Conservation (phyloP, 2,888 invertebrate species). For the Tyria jacobaeae region DNA sequence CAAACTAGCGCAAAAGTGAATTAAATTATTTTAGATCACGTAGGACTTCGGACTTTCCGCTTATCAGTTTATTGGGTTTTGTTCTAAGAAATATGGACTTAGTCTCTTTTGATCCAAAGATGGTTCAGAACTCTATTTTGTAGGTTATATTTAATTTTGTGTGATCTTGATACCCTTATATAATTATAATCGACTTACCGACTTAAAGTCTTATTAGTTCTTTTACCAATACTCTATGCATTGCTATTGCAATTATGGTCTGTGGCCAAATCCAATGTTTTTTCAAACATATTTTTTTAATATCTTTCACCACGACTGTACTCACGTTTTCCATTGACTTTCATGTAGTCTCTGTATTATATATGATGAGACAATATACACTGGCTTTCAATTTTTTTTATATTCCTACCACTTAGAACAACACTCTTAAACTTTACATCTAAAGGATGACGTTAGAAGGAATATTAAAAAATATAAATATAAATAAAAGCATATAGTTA, state of each 20-base stretch:
- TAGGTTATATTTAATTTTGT: no score
- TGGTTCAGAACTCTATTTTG: no score
- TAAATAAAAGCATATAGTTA: no score
- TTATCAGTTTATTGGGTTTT: background rate
- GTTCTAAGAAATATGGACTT: background rate
- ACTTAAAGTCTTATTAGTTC: no score
- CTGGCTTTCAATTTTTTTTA: constrained; percentile 53
- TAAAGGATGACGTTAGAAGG: no score
- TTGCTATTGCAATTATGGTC: no score
- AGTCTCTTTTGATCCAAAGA: no score
- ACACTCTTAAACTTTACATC: no score
- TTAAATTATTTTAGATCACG: constrained; percentile 7
- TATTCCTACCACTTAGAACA: no score
- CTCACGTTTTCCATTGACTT: constrained; percentile 83
- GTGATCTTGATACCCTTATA: background rate
- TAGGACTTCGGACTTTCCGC: background rate
- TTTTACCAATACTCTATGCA: background rate
- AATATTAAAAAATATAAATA: no score
- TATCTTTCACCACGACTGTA: constrained; percentile 61
- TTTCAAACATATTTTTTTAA: constrained; percentile 3
- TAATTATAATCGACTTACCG: no score
- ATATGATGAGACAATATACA: constrained; percentile 72
- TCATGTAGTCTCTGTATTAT: constrained; percentile 70
- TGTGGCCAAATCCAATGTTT: no score
- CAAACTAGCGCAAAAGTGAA: constrained; percentile 50